Conservation (phyloP, 1,140 invertebrate genomes). For the Drosophila truncata region DNA sequence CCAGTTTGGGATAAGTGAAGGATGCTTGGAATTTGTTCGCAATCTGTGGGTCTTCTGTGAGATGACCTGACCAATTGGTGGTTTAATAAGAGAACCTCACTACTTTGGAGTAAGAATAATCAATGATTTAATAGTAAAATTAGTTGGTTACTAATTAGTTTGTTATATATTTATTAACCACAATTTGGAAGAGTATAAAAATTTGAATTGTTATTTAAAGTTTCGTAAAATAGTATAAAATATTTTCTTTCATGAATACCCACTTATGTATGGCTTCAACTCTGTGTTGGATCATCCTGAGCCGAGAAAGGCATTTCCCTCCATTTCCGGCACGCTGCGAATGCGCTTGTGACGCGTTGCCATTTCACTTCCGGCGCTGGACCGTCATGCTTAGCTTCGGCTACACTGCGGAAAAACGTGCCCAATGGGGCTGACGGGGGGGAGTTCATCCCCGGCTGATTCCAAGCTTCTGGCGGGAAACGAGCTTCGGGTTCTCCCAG, state of each 20-base stretch:
- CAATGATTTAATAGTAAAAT: not conserved
- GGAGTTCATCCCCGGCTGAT: constrained; percentile 3
- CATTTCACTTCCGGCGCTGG: constrained; percentile 74
- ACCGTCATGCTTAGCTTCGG: constrained; percentile 47
- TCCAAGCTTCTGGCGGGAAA: not conserved
- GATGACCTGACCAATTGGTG: constrained; percentile 2
- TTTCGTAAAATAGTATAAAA: not conserved
- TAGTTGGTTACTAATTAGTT: too few relatives aligned
- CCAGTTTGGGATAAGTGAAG: constrained; percentile 13
- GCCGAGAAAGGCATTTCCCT: constrained; percentile 61
- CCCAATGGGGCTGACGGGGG: not conserved
- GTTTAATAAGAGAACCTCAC: not conserved
- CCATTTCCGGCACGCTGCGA: constrained; percentile 62
- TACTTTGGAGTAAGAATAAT: not conserved
- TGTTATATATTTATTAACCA: too few relatives aligned
- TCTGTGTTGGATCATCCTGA: constrained; percentile 15
- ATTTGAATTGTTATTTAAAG: not conserved
- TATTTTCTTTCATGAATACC: not conserved
- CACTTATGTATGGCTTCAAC: too few relatives aligned
- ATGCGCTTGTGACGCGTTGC: constrained; percentile 66
- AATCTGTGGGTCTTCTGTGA: constrained; percentile 17
- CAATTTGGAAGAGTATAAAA: not conserved
- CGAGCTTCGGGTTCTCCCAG: constrained; percentile 8
- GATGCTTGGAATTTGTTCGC: constrained; percentile 25
- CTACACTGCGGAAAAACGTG: constrained; percentile 31